Base-by-base conservation (phyloP, 2,888 invertebrate genomes). In the Sabellastarte sp. region DNA sequence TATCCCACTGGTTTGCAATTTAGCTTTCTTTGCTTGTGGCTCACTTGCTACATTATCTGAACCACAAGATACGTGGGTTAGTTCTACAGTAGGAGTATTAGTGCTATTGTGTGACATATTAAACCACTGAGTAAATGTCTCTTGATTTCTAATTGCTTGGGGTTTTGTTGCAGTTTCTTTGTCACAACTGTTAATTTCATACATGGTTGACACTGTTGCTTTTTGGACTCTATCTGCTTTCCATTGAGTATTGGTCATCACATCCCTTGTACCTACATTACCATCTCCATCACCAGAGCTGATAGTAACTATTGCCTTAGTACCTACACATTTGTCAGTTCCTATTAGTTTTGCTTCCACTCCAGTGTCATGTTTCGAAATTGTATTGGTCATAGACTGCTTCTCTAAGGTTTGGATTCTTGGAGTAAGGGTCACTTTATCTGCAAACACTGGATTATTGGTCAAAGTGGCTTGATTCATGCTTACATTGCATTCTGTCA, bases 401-500 rank as follows among this genome's bases (percentile, higher is more conserved):
- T 31, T 15, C 3, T 41, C 28, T 4, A 5, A 29, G 3, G 10
- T 26, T 20, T 24, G 3, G 2, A 33, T n/a, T 15, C n/a, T 41
- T 10, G 59, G 3, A 3, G 63, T 66, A 3, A 32, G 32, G 28
- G 55, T 61, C 50, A 53, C 30, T 31, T 64, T 66, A 50, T 66
- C 61, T 15, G 41, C 56, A 4, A n/a, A 41, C 15, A 29, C 32
- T 55, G 24, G 31, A 3, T 20, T 29, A 10, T 26, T 26, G 1
- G 53, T 52, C 30, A 31, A 29, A 32, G 63, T 59, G 3, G 41
- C 32, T 32, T 51, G 29, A 31, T 51, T 53, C 28, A 41, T 29
- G 2, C 32, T 32, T 24, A 32, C 28, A n/a, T 50, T 32, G 15
- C 29, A 32, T n/a, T 63, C 63, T 52, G 63, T 63, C 10, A 52